A percentile compares a stretch with the other conserved stretches of the same genome.
phyloP scores from a whole-genome alignment of 2,797 vertebrate genomes.

The Cuculus canorus region DNA sequence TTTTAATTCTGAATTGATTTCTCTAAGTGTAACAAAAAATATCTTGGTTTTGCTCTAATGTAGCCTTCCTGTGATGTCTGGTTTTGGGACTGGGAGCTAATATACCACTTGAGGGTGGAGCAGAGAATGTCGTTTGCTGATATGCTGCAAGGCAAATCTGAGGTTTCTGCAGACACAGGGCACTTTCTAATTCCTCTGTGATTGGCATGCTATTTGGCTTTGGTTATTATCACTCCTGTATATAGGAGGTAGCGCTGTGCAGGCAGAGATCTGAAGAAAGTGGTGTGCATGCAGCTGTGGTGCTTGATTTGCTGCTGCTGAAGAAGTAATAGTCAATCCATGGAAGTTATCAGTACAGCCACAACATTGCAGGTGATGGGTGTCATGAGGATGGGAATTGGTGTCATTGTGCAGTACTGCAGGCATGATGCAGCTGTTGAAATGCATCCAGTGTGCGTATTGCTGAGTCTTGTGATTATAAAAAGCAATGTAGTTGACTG shows the following conservation, averaged over 20 bases:
- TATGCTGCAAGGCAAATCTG: background rate
- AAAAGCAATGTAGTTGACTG: background rate
- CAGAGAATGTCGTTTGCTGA: background rate
- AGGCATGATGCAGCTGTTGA: background rate
- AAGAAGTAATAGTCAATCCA: background rate
- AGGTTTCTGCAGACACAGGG: background rate
- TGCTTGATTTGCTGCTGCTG: constrained; percentile 15
- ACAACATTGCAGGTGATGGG: background rate
- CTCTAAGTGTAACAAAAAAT: background rate
- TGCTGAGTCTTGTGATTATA: background rate
- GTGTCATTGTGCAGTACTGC: background rate
- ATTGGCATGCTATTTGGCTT: background rate
- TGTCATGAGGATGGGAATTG: background rate
- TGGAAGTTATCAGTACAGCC: background rate
- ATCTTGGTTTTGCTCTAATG: background rate
- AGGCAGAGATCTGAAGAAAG: background rate
- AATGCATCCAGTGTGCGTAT: background rate
- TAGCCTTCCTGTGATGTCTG: background rate
- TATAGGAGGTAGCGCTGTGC: constrained; percentile 16
- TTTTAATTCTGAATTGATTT: background rate
- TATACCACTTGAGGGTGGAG: background rate
- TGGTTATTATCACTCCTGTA: constrained; percentile 16
- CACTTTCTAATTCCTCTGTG: background rate
- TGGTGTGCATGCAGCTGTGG: background rate
- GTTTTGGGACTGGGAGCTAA: background rate